Conservation (phyloP, 1,140 invertebrate genomes). For the Sitodiplosis mosellana region DNA sequence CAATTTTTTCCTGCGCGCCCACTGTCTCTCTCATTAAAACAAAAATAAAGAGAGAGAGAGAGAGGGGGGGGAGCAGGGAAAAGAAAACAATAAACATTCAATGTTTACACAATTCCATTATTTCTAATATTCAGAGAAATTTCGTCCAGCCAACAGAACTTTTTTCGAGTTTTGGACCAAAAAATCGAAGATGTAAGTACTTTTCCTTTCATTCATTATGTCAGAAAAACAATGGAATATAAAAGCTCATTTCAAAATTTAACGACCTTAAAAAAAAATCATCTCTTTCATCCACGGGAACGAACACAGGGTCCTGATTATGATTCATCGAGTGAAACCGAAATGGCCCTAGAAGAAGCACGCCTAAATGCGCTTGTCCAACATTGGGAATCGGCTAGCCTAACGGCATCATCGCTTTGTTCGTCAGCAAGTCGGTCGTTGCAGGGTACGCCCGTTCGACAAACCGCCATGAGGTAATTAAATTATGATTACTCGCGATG, state of each 20-base stretch:
- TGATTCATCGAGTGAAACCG: conserved; percentile 42
- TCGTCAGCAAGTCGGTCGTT: conserved; percentile 23
- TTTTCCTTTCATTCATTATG: conserved; percentile 7
- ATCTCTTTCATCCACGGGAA: too few species aligned
- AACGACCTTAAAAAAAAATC: too few species aligned
- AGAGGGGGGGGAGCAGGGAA: too few species aligned
- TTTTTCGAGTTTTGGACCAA: conserved; percentile 79
- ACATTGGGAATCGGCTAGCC: conserved; percentile 40
- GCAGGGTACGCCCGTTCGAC: conserved; percentile 23
- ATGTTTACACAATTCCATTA: neutral
- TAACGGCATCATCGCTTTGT: conserved; percentile 26
- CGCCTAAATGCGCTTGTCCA: conserved; percentile 34
- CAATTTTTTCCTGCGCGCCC: too few species aligned
- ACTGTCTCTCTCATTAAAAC: too few species aligned
- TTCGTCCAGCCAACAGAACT: conserved; percentile 69
- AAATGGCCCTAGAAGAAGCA: conserved; percentile 36
- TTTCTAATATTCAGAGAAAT: conserved; percentile 46
- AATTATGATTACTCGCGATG: too few species aligned
- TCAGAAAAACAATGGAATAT: too few species aligned
- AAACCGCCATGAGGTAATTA: conserved; percentile 10
- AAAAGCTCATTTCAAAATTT: too few species aligned
- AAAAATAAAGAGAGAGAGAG: too few species aligned
- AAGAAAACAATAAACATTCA: too few species aligned
- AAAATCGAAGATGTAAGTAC: conserved; percentile 69
- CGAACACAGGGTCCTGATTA: conserved; percentile 60